Conservation (phyloP, 2,888 invertebrate species). For the Altica lythri region DNA sequence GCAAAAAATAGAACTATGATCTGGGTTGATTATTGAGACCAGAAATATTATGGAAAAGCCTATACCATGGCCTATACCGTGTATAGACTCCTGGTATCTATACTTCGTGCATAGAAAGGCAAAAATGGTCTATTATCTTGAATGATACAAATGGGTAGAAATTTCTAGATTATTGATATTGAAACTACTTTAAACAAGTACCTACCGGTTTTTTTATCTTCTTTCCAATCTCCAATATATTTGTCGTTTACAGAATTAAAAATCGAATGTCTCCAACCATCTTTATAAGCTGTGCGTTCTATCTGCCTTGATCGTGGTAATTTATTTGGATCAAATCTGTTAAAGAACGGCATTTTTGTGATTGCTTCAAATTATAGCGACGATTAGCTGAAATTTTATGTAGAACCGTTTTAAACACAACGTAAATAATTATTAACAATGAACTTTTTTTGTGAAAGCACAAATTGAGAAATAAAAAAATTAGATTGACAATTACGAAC, state of each 20-base stretch:
- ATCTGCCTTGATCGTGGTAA: conserved; percentile 49
- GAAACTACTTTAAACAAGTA: neutral
- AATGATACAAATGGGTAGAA: neutral
- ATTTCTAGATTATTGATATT: conserved; percentile 7
- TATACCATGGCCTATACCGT: too few species aligned
- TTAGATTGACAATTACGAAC: too few species aligned
- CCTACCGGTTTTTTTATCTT: conserved; percentile 57
- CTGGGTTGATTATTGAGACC: too few species aligned
- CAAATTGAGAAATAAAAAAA: too few species aligned
- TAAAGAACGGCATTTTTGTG: conserved; percentile 48
- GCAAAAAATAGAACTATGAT: too few species aligned
- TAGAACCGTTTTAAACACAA: too few species aligned
- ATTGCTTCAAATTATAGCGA: too few species aligned
- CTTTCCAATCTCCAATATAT: conserved; percentile 67
- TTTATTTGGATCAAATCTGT: conserved; percentile 36
- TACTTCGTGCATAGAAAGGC: neutral
- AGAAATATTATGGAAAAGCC: too few species aligned
- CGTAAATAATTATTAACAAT: too few species aligned
- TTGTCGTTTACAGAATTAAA: conserved; percentile 61
- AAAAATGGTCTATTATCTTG: neutral
- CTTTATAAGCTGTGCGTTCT: conserved; percentile 60
- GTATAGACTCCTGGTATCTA: neutral
- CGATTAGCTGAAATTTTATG: too few species aligned
- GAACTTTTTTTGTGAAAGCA: too few species aligned
- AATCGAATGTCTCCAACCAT: conserved; percentile 63